A percentile compares a stretch with the other conserved stretches of the same genome.
These are phyloP conservation scores for Aleiodes sp. DNA, from an alignment of 1,140 invertebrate species.

Conservation along the genomic window DNA sequence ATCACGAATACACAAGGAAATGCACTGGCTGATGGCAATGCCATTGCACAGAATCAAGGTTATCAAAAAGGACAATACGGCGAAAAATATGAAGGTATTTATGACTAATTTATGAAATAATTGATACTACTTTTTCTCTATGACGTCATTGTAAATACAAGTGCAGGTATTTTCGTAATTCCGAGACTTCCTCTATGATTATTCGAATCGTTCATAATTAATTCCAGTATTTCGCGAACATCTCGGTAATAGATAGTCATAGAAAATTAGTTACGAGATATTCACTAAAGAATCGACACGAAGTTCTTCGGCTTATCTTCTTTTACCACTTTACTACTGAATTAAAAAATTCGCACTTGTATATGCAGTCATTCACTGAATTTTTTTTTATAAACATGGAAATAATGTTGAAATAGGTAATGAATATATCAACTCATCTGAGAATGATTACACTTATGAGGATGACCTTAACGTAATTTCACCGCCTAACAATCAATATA, in stretches of 20 bases:
- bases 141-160: background rate
- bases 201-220: no score
- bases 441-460: background rate
- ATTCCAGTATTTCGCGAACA: no score
- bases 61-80: background rate
- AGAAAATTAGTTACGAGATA: no score
- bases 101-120: background rate
- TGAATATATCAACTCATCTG: background rate
- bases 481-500: background rate
- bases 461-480: background rate
- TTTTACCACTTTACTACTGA: no score
- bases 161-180: background rate
- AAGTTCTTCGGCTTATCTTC: no score
- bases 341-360: no score
- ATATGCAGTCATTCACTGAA: no score
- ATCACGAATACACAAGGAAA: slow-evolving; percentile 6
- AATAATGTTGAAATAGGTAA: background rate
- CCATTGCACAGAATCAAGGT: slow-evolving; percentile 5
- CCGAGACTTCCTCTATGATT: no score
- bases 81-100: slow-evolving; percentile 18
- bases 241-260: no score
- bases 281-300: no score
- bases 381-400: no score
- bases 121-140: background rate
- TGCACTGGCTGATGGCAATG: slow-evolving; percentile 11